Percentiles rank a stretch among this genome's conserved stretches.
Conservation (phyloP, 2,113 vertebrate species). For the Cavia porcellus region DNA sequence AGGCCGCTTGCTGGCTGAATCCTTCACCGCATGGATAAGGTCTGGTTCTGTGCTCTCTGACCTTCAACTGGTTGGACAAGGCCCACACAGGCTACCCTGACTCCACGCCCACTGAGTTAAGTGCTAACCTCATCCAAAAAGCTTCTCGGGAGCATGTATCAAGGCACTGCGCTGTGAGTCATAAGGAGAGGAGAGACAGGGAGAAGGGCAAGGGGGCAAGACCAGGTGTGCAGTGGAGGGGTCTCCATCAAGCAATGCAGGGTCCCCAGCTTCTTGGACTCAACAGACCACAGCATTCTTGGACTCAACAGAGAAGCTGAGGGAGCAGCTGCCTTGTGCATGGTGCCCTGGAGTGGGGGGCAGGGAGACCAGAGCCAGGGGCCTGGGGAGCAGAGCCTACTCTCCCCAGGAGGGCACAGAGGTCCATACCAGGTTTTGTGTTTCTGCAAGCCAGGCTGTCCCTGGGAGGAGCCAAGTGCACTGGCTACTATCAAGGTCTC, state of each 20-base stretch:
- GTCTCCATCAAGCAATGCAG: accelerated
- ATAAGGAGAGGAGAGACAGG: neutral
- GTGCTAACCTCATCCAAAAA: neutral
- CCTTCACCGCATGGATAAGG: neutral
- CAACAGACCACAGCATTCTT: accelerated
- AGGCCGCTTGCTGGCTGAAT: accelerated
- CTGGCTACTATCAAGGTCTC: accelerated
- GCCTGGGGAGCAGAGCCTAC: accelerated
- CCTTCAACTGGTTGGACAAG: neutral
- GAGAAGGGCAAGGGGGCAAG: neutral
- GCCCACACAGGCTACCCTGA: neutral
- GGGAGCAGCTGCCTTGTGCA: neutral
- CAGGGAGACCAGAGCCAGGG: neutral
- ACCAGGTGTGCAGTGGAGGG: accelerated
- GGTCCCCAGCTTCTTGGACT: neutral
- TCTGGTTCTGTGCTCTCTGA: neutral
- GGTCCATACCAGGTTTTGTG: accelerated
- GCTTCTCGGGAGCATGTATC: neutral
- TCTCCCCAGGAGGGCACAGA: accelerated
- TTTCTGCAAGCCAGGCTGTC: accelerated
- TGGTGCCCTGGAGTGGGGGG: neutral
- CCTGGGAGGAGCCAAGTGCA: too few relatives aligned
- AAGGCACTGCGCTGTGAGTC: neutral
- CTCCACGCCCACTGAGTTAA: neutral
- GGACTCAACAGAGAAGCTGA: accelerated